A percentile compares a stretch with the other conserved stretches of the same genome.
Evolutionary conservation across 2,113 vertebrate genomes (phyloP).

Genomic region (Junco hyemalis): DNA sequence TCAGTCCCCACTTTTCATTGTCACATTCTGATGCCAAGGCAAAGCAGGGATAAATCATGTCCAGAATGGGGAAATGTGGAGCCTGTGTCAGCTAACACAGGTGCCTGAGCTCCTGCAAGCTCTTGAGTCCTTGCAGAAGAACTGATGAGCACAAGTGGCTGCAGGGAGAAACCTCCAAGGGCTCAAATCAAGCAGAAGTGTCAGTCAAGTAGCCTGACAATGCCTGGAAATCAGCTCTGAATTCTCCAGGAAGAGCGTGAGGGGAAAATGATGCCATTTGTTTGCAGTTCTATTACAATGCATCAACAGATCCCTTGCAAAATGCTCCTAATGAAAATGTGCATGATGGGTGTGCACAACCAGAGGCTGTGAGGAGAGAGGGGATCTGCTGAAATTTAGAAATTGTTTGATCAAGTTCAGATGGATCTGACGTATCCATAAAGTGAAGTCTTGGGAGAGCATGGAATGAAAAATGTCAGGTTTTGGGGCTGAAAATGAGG

Average conservation of each 20-base stretch:
- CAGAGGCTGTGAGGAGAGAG: not conserved
- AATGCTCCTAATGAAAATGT: constrained; percentile 66
- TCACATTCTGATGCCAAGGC: not conserved
- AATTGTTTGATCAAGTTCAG: not conserved
- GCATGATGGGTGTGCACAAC: constrained; percentile 16
- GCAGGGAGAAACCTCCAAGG: constrained; percentile 22
- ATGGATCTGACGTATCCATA: not conserved
- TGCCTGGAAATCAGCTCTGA: constrained; percentile 68
- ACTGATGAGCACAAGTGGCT: constrained; percentile 7
- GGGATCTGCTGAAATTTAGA: not conserved
- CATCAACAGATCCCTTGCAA: constrained; percentile 72
- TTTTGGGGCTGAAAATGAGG: not conserved
- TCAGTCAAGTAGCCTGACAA: constrained; percentile 63
- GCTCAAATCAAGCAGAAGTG: constrained; percentile 62
- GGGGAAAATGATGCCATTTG: constrained; percentile 69
- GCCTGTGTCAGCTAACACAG: not conserved
- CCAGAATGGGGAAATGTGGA: not conserved
- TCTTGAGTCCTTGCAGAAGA: not conserved
- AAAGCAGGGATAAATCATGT: not conserved
- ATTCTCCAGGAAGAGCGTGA: constrained; percentile 42
- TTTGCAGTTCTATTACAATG: constrained; percentile 78
- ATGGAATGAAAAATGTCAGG: not conserved
- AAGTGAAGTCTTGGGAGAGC: not conserved
- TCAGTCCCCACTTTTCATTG: not conserved
- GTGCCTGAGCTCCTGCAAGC: not conserved